Evolutionary conservation across 1,140 invertebrate species (phyloP), one percentile per base, ranked within the genome.

Genomic region (Drosophila setifemur): DNA sequence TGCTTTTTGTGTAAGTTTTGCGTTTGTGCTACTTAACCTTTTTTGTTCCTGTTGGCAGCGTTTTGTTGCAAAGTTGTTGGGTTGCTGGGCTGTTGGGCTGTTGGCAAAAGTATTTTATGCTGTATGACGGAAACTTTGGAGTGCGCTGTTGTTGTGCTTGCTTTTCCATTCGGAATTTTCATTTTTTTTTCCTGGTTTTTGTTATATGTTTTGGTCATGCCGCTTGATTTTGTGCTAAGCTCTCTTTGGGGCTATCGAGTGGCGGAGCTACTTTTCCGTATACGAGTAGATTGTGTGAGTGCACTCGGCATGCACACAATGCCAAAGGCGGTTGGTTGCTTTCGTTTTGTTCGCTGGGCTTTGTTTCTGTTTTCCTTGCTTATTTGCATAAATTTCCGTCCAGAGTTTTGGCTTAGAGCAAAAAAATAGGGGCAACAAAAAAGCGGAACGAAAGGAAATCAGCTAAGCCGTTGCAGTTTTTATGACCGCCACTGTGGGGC

Each of bases 11-110:
- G 40, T 40, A 69, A 63, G 55, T 61, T 74, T 58, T 57, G 60
- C 55, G 49, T 57, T 53, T 78, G 54, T 73, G 67, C 74, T 77
- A 77, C 60, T 77, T 76, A 77, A 77, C 72, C 69, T 63, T 75
- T 53, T 74, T 48, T 61, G 43, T 69, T 19, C 45, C 35, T 35
- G 40, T 55, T 70, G 29, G 40, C 42, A 33, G 23, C 35, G 54
- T 53, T 53, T 48, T 18, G 19, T 48, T 18, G 19, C 26, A 78
- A 73, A 79, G 64, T 81, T 81, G 66, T 70, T n/a, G n/a, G n/a
- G n/a, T n/a, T n/a, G n/a, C n/a, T n/a, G n/a, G n/a, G n/a, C n/a
- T n/a, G n/a, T n/a, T n/a, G n/a, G n/a, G n/a, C n/a, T n/a, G n/a
- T n/a, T 58, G 50, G 77, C 45, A 50, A 72, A 76, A 72, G 53